These are phyloP conservation scores for Luscinia luscinia DNA, from an alignment of 2,797 vertebrate species.

Conservation along the genomic window DNA sequence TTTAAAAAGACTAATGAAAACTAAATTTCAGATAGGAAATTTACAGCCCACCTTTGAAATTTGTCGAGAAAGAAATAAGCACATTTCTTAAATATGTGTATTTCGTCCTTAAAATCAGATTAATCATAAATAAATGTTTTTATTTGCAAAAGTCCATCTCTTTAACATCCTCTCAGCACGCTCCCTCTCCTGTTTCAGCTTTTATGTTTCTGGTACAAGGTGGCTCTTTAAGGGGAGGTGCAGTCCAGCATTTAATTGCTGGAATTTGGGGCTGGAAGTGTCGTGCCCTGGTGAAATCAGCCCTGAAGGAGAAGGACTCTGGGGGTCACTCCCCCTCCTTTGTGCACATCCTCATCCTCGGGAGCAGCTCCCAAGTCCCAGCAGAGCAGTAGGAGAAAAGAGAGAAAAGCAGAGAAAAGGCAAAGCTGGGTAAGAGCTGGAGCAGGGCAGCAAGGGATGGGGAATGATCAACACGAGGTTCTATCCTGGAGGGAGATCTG, in stretches of 20 bases:
- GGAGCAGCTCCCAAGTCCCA: background rate
- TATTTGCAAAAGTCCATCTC: background rate
- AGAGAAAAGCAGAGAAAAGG: background rate
- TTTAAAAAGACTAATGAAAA: background rate
- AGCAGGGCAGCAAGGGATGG: background rate
- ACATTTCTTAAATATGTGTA: background rate
- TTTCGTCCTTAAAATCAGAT: background rate
- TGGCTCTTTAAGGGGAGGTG: background rate
- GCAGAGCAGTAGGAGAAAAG: background rate
- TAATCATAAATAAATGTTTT: background rate
- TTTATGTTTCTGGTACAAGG: background rate
- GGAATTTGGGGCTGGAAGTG: background rate
- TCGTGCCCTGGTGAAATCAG: background rate
- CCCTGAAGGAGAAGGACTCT: background rate
- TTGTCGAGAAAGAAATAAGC: background rate
- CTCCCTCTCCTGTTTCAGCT: background rate
- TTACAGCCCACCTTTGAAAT: background rate
- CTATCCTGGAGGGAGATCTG: background rate
- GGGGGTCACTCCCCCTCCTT: background rate
- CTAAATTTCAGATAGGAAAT: background rate
- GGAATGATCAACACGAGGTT: background rate
- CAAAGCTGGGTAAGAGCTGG: background rate
- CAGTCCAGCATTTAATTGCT: background rate
- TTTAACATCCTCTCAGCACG: background rate
- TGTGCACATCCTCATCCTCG: fast-evolving